A percentile compares a stretch with the other conserved stretches of the same genome.
Conservation (phyloP, 1,140 invertebrate species). For the Pseudoatta argentina region DNA sequence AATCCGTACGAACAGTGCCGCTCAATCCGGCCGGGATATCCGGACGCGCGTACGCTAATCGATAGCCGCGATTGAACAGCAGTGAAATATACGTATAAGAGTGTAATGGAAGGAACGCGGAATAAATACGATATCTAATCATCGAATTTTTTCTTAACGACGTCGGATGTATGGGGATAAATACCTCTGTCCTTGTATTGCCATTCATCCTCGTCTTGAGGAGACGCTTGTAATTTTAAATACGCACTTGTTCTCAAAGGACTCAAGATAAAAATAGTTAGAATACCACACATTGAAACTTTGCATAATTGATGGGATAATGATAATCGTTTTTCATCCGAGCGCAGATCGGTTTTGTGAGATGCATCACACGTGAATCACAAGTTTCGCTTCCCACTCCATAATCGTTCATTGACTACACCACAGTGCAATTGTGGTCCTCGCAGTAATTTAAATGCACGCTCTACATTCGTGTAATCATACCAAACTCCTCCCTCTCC, state of each 20-base stretch:
- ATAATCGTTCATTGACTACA: conserved; percentile 28
- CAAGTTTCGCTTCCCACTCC: conserved; percentile 13
- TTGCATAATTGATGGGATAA: conserved; percentile 12
- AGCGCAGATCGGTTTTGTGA: background rate
- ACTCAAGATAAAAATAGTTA: background rate
- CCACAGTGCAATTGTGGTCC: background rate
- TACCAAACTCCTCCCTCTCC: background rate
- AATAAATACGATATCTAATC: background rate
- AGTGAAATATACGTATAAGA: conserved; percentile 19
- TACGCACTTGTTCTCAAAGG: background rate
- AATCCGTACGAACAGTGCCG: conserved; percentile 36
- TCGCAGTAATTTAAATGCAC: conserved; percentile 15
- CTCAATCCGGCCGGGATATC: conserved; percentile 43
- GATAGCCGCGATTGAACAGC: background rate
- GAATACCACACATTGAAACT: background rate
- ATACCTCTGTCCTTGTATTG: background rate
- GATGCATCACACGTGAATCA: conserved; percentile 15
- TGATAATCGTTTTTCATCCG: conserved; percentile 8
- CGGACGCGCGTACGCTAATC: background rate
- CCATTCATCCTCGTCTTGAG: background rate
- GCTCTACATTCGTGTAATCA: background rate
- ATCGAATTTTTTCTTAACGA: background rate
- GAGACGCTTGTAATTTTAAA: conserved; percentile 10
- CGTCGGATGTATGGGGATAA: background rate
- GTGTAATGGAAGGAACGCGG: background rate